These are phyloP conservation scores for Pinna nobilis DNA, from an alignment of 1,140 invertebrate species.

Conservation along the genomic window DNA sequence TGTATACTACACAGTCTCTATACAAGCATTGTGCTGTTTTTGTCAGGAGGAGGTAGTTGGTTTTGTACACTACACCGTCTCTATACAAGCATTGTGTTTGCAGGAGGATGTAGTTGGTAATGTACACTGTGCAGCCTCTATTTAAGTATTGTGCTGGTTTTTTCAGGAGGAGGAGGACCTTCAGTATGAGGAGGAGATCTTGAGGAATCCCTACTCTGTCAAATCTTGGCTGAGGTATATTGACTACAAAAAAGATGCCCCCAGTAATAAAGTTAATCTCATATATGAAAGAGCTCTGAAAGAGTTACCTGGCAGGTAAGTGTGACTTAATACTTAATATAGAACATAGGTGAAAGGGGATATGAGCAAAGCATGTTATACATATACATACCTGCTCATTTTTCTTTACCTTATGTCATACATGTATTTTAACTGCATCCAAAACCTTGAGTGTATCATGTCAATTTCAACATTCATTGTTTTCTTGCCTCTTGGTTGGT, in stretches of 20 bases:
- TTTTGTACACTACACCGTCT: not conserved
- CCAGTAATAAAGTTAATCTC: slow-evolving; percentile 86
- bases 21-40: not conserved
- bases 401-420: too few relatives aligned
- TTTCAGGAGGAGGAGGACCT: slow-evolving; percentile 91
- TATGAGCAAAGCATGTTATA: too few relatives aligned
- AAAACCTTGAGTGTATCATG: too few relatives aligned
- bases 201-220: slow-evolving; percentile 96
- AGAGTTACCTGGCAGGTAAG: slow-evolving; percentile 91
- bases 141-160: not conserved
- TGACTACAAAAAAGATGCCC: slow-evolving; percentile 91
- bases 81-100: not conserved
- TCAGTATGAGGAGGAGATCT: slow-evolving; percentile 98
- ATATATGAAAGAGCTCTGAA: slow-evolving; percentile 97
- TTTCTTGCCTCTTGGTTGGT: too few relatives aligned
- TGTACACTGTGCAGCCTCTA: not conserved
- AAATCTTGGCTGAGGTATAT: slow-evolving; percentile 99
- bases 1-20: not conserved
- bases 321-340: not conserved
- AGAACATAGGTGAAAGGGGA: too few relatives aligned
- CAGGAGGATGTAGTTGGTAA: not conserved
- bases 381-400: too few relatives aligned
- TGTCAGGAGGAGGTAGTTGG: slow-evolving; percentile 1
- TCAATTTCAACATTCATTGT: too few relatives aligned
- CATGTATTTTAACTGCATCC: too few relatives aligned